Conservation (phyloP, 2,888 invertebrate species). For the Lumbricus terrestris region DNA sequence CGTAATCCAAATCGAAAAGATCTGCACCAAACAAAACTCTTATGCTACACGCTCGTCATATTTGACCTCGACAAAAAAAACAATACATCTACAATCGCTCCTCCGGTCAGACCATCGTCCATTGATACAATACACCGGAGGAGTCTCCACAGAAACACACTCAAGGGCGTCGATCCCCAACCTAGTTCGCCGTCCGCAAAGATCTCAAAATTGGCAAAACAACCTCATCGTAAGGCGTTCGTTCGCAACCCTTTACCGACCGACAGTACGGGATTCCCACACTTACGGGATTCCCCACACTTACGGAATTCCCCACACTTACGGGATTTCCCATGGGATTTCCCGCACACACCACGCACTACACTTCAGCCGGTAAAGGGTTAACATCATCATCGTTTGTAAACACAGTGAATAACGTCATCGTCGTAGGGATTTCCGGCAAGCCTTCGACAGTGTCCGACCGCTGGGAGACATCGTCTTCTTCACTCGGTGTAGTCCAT, state of each 20-base stretch:
- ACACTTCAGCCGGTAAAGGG: too few species aligned
- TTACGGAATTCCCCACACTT: too few species aligned
- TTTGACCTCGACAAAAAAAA: not conserved
- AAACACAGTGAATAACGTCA: not conserved
- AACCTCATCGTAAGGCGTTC: too few species aligned
- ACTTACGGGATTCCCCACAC: too few species aligned
- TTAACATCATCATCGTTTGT: not conserved
- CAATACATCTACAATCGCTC: not conserved
- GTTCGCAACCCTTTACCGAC: too few species aligned
- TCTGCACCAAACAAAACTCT: not conserved
- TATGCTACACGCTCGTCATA: not conserved
- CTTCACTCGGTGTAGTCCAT: constrained; percentile 64
- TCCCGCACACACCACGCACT: too few species aligned
- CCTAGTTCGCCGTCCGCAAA: not conserved
- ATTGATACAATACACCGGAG: not conserved
- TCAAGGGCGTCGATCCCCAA: not conserved
- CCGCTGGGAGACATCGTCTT: not conserved
- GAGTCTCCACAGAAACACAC: not conserved
- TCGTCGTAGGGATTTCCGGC: not conserved
- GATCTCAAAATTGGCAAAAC: too few species aligned
- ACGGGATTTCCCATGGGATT: too few species aligned
- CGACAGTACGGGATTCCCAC: too few species aligned
- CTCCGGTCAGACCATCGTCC: too few species aligned
- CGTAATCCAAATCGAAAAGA: not conserved
- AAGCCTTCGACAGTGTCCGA: not conserved